These are phyloP conservation scores for Lagria hirta DNA, from an alignment of 2,888 invertebrate species.

Conservation along the genomic window DNA sequence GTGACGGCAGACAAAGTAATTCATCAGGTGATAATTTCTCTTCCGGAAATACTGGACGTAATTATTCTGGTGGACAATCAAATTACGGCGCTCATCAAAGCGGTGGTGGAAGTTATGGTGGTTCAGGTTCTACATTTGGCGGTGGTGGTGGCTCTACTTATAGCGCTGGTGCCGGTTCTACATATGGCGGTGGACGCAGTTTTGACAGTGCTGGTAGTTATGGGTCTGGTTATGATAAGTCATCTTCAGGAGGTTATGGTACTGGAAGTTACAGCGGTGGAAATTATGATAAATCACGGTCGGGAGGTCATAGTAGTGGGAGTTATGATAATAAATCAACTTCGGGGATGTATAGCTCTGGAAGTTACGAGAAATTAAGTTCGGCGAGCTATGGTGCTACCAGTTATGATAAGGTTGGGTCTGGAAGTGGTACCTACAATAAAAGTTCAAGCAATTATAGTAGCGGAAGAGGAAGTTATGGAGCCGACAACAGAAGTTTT, in stretches of 20 bases:
- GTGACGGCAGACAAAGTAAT: slow-evolving; percentile 25
- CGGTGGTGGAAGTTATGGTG: slow-evolving; percentile 10
- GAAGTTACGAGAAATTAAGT: too few relatives aligned
- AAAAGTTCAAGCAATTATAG: slow-evolving; percentile 38
- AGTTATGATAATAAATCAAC: slow-evolving; percentile 46
- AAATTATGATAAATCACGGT: slow-evolving; percentile 5
- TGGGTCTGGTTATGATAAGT: slow-evolving; percentile 46
- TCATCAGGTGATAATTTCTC: slow-evolving; percentile 2
- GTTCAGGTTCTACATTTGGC: slow-evolving; percentile 21
- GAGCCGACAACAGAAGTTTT: slow-evolving; percentile 44
- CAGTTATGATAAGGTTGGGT: slow-evolving; percentile 3
- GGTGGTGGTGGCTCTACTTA: slow-evolving; percentile 34
- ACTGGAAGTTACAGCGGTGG: slow-evolving; percentile 32
- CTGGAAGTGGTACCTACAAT: slow-evolving; percentile 1
- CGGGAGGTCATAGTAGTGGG: slow-evolving; percentile 1
- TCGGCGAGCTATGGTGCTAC: too few relatives aligned
- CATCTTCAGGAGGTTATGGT: slow-evolving; percentile 47
- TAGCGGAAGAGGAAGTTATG: slow-evolving; percentile 53
- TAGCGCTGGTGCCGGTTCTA: slow-evolving; percentile 35
- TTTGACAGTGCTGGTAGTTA: slow-evolving; percentile 40
- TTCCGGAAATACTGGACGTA: slow-evolving; percentile 7
- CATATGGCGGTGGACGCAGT: slow-evolving; percentile 26
- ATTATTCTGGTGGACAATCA: slow-evolving; percentile 9
- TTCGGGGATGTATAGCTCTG: slow-evolving; percentile 44
- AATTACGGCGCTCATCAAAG: background rate